Conservation (phyloP, 2,888 invertebrate genomes). For the Ernsta delagoae region DNA sequence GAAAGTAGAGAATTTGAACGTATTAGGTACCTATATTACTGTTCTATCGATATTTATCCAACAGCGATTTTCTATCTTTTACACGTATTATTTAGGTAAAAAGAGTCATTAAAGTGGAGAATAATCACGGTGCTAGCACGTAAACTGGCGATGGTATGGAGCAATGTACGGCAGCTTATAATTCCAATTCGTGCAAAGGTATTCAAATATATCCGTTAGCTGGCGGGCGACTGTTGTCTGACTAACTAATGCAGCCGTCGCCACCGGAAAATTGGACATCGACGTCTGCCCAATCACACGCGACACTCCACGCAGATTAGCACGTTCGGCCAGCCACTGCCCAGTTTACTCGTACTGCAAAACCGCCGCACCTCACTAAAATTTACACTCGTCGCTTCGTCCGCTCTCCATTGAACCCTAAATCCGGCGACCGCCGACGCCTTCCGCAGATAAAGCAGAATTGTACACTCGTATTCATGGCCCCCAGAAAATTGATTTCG, state of each 20-base stretch:
- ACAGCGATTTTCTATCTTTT: no score
- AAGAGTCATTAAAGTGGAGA: no score
- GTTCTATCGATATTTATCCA: no score
- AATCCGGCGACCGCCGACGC: slow-evolving; percentile 50
- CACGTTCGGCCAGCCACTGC: slow-evolving; percentile 52
- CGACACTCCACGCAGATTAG: slow-evolving; percentile 83
- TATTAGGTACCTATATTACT: no score
- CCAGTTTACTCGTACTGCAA: slow-evolving; percentile 60
- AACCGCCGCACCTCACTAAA: slow-evolving; percentile 57
- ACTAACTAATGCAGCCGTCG: slow-evolving; percentile 66
- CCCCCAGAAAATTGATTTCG: slow-evolving; percentile 56
- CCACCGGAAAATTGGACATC: slow-evolving; percentile 82
- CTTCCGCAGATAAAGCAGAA: slow-evolving; percentile 59
- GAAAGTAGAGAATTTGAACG: neutral
- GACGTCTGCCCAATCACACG: slow-evolving; percentile 81
- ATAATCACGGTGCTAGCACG: no score
- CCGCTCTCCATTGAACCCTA: slow-evolving; percentile 68
- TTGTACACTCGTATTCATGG: slow-evolving; percentile 59
- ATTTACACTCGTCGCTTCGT: slow-evolving; percentile 56
- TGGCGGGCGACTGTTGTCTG: slow-evolving; percentile 71
- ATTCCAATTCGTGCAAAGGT: slow-evolving; percentile 43
- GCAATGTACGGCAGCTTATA: slow-evolving; percentile 27
- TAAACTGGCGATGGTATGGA: no score
- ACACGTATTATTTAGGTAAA: no score
- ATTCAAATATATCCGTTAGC: slow-evolving; percentile 61